Evolutionary conservation across 2,797 vertebrate species (phyloP).

Genomic region (Onychomys torridus): DNA sequence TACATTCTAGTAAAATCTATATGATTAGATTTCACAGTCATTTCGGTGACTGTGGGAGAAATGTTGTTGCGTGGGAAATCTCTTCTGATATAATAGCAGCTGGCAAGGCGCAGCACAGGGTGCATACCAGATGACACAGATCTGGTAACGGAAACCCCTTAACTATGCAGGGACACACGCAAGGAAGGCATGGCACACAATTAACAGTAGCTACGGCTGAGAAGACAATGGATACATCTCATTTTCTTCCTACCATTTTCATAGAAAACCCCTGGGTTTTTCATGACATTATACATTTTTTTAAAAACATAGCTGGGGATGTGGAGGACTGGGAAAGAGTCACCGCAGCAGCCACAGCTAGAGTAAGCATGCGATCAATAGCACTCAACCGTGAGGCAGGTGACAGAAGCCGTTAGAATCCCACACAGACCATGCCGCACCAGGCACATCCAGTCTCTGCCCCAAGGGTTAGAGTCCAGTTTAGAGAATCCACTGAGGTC

Average conservation of each 20-base stretch:
- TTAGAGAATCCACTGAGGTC: background rate
- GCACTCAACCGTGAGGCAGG: background rate
- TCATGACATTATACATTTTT: background rate
- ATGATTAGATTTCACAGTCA: slow-evolving; percentile 19
- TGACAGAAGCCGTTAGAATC: background rate
- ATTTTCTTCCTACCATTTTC: slow-evolving; percentile 34
- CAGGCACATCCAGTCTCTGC: background rate
- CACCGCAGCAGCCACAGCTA: background rate
- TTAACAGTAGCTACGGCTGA: background rate
- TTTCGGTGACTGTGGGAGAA: slow-evolving; percentile 33
- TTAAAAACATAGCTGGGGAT: background rate
- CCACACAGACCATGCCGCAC: background rate
- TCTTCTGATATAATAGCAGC: background rate
- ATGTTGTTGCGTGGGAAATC: slow-evolving; percentile 35
- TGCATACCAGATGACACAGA: background rate
- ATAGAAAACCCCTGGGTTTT: slow-evolving; percentile 41
- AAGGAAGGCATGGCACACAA: background rate
- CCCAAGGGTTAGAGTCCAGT: background rate
- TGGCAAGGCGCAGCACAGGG: background rate
- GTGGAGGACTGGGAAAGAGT: background rate
- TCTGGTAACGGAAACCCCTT: background rate
- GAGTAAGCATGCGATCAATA: no score
- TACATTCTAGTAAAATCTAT: background rate
- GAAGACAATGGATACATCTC: slow-evolving; percentile 10
- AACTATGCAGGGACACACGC: background rate